Evolutionary conservation across 2,797 vertebrate genomes (phyloP), one percentile per base, ranked within the genome.

Genomic region (Bryconaethiops microstoma): DNA sequence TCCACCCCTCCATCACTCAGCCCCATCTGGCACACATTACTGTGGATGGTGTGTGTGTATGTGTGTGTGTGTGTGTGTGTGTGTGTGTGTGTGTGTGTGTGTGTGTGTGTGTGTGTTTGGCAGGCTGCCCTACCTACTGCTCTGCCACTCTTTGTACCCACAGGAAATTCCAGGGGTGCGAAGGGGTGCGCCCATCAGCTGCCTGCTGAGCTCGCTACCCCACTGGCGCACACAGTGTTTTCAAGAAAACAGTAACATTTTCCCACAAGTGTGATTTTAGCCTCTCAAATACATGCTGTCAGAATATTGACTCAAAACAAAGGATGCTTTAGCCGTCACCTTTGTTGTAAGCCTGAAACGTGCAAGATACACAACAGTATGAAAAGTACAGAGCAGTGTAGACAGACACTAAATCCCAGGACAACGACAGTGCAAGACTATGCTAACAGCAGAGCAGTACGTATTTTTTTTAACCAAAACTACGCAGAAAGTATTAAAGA

Each of bases 121-220:
- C 87, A 91, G 86, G 88, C 90, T 91, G 87, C 79, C 84, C 88
- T 91, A 85, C 90, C 91, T 88, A 77, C 84, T 87, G 76, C 85
- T 83, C 82, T 86, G 77, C 87, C 82, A 88, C 78, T 76, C 52
- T 52, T 71, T 82, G 59, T 75, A 82, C 74, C 83, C 85, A 85
- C 92, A 93, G 94, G 94, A 94, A 94, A 94, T 94, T 89, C 92
- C 93, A 92, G 83, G 86, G 86, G 84, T 88, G 88, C 85, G 85
- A 89, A 87, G 83, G 81, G 72, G 57, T 62, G 21, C 69, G 54
- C 69, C 75, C 72, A 64, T 80, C 76, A 67, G 23, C 77, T 77
- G 17, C 57, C 48, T 76, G 71, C 55, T 79, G 72, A 68, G 64
- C 35, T 79, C 52, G 52, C 59, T 77, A 67, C 54, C 8, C 73